phyloP scores from a whole-genome alignment of 2,113 vertebrate genomes.

The Chaetops frenatus region DNA sequence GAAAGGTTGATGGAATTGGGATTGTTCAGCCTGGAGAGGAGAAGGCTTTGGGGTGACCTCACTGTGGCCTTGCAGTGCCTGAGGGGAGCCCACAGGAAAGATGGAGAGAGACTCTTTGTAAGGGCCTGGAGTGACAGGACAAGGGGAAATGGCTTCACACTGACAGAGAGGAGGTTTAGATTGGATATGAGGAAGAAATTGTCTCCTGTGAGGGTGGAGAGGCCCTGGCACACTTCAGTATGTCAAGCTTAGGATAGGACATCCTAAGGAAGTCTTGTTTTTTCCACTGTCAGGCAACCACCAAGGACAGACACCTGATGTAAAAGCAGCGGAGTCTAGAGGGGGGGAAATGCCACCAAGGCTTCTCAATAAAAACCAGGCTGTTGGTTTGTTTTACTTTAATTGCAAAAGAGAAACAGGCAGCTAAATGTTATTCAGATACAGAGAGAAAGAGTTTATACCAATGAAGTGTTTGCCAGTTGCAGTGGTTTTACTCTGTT shows the following conservation, averaged over 20 bases:
- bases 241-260: background rate
- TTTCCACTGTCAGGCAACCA: background rate
- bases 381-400: background rate
- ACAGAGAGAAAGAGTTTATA: background rate
- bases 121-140: background rate
- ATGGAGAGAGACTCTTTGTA: background rate
- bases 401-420: background rate
- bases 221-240: background rate
- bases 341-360: background rate
- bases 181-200: background rate
- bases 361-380: background rate
- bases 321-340: background rate
- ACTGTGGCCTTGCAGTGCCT: rapidly evolving
- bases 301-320: background rate
- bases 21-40: rapidly evolving
- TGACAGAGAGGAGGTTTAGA: background rate
- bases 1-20: background rate
- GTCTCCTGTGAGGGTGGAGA: rapidly evolving
- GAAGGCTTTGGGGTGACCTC: background rate
- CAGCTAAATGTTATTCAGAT: background rate
- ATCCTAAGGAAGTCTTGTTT: background rate
- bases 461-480: background rate
- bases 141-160: background rate
- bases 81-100: background rate
- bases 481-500: background rate